Base-by-base conservation (phyloP, 2,113 vertebrate genomes). In the Gallinago paraguaiae region DNA sequence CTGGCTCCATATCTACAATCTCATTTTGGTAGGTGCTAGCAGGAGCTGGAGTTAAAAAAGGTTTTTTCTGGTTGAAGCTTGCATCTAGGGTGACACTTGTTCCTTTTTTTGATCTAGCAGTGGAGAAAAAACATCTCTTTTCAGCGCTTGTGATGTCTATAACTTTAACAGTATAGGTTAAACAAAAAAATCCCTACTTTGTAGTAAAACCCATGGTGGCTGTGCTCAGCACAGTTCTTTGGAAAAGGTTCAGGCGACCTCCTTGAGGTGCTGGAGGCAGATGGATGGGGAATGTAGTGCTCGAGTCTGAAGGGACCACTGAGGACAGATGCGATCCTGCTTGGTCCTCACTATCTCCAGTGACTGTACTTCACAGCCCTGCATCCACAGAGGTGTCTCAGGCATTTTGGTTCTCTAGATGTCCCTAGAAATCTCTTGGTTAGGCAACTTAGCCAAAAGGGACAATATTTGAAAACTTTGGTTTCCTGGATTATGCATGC, bases 331-430 rank as follows among this genome's bases (percentile, higher is more conserved):
- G 27, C n/a, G 33, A 6, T 70, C 17, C 27, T 87, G 8, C 50
- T 61, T 53, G 51, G 57, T 45, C 27, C 6, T 67, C 41, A 15
- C 24, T 30, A 39, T 12, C 12, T 76, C 37, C 56, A 17, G 6
- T 43, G 54, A 33, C 17, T 46, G 16, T 30, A 35, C 20, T 43
- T 91, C 63, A 43, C 8, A 83, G 17, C 9, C 19, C 37, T 91
- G n/a, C 3, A 13, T 33, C 65, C 16, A n/a, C 25, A 31, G 37
- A 24, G 18, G 14, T 46, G 5, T 59, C 27, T 33, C 0, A 0
- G 37, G 24, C 27, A 33, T 70, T 76, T 77, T 89, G 3, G 11
- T 78, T 35, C 13, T 57, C 45, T 48, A 39, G 13, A 74, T 78
- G 16, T 39, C 8, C 35, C 17, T 31, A 48, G 27, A 69, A 74